Evolutionary conservation across 2,113 vertebrate genomes (phyloP).

Genomic region (Chinchilla lanigera): DNA sequence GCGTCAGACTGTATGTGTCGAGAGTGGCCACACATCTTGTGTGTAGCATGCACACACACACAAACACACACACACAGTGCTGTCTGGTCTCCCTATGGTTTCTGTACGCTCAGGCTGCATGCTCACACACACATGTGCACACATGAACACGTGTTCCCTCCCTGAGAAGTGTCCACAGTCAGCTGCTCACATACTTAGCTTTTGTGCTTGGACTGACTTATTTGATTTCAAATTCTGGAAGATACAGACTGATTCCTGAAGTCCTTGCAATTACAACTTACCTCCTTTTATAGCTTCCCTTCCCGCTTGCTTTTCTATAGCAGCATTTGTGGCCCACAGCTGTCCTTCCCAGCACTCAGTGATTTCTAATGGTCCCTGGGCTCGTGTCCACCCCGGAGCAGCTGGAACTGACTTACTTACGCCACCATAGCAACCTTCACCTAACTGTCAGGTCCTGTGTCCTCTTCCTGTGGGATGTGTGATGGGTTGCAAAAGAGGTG

Average conservation of each 20-base stretch:
- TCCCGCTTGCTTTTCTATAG: neutral
- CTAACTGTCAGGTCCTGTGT: neutral
- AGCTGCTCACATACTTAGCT: neutral
- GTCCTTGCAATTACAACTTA: neutral
- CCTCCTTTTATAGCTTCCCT: accelerated
- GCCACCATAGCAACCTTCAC: neutral
- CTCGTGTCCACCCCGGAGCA: neutral
- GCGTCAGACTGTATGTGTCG: neutral
- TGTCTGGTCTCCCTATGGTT: neutral
- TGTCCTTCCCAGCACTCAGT: too few relatives aligned
- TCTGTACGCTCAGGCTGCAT: neutral
- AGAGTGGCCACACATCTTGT: neutral
- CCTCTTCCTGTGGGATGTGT: neutral
- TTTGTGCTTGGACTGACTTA: neutral
- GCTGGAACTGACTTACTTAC: neutral
- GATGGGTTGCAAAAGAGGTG: neutral
- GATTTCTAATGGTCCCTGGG: too few relatives aligned
- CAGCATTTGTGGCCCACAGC: accelerated
- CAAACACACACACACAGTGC: neutral
- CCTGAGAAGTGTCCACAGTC: neutral
- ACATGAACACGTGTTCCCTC: neutral
- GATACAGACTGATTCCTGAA: neutral
- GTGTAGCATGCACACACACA: neutral
- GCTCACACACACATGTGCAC: accelerated
- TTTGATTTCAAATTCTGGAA: neutral